Evolutionary conservation across 1,140 invertebrate species (phyloP).

Genomic region (Drosophila parvula): DNA sequence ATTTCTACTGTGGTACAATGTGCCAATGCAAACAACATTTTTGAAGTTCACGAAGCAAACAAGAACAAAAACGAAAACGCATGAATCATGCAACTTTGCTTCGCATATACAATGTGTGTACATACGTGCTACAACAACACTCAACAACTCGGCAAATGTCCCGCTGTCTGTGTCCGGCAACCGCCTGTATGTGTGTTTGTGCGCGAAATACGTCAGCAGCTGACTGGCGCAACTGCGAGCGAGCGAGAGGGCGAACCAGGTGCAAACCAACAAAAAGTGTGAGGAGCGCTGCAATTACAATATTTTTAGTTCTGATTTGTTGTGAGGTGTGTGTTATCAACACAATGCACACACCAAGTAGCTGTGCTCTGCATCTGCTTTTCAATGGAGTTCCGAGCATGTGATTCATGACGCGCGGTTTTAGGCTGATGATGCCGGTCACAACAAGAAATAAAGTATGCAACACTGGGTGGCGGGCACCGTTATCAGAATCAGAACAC

Average conservation of each 20-base stretch:
- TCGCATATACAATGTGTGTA: slow-evolving; percentile 37
- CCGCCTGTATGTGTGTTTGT: slow-evolving; percentile 6
- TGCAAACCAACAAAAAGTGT: slow-evolving; percentile 22
- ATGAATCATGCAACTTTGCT: slow-evolving; percentile 69
- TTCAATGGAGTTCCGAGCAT: slow-evolving; percentile 35
- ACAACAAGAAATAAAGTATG: not conserved
- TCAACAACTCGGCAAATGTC: slow-evolving; percentile 36
- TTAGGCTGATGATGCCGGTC: slow-evolving; percentile 12
- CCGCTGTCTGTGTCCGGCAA: slow-evolving; percentile 26
- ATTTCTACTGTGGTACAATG: slow-evolving; percentile 13
- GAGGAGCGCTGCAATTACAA: slow-evolving; percentile 52
- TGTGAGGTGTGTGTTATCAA: slow-evolving; percentile 37
- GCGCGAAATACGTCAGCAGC: slow-evolving; percentile 62
- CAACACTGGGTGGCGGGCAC: slow-evolving; percentile 6
- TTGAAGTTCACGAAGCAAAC: slow-evolving; percentile 51
- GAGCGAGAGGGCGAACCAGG: slow-evolving; percentile 13
- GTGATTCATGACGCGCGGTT: slow-evolving; percentile 63
- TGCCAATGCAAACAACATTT: slow-evolving; percentile 69
- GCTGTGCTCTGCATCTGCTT: slow-evolving; percentile 42
- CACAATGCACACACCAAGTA: slow-evolving; percentile 32
- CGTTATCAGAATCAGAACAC: slow-evolving; percentile 29
- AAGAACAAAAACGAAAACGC: slow-evolving; percentile 14
- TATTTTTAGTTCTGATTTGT: slow-evolving; percentile 48
- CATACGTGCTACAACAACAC: slow-evolving; percentile 54
- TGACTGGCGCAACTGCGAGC: slow-evolving; percentile 23